A percentile compares a stretch with the other conserved stretches of the same genome.
Evolutionary conservation across 2,797 vertebrate genomes (phyloP).

Genomic region (Orestias chungarensis): DNA sequence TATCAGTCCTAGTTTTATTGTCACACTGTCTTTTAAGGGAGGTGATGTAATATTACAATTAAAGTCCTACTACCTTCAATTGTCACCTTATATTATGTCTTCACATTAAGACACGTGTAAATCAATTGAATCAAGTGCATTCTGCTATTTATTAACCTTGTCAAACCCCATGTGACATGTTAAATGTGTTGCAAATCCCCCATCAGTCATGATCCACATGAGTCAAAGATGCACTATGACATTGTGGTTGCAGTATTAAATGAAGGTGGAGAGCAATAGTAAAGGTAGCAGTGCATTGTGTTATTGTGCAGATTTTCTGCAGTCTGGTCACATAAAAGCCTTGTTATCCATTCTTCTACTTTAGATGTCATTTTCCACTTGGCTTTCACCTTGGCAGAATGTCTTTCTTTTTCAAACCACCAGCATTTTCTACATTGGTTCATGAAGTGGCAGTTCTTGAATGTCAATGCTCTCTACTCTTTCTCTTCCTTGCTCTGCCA

Average conservation of each 20-base stretch:
- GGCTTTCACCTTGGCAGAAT: constrained; percentile 64
- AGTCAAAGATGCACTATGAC: constrained; percentile 27
- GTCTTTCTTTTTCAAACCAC: constrained; percentile 52
- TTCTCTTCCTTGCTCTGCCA: background rate
- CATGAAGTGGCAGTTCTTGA: constrained; percentile 50
- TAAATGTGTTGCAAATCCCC: constrained; percentile 40
- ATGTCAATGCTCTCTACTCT: constrained; percentile 45
- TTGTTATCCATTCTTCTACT: constrained; percentile 62
- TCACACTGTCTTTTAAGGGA: background rate
- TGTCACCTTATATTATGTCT: background rate
- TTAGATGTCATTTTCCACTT: constrained; percentile 70
- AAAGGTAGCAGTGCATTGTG: constrained; percentile 37
- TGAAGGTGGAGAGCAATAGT: constrained; percentile 27
- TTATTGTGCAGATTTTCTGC: constrained; percentile 57
- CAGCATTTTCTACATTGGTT: constrained; percentile 58
- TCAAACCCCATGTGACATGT: constrained; percentile 27
- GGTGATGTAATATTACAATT: background rate
- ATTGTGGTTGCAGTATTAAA: constrained; percentile 45
- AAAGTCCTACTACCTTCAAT: background rate
- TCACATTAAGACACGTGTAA: background rate
- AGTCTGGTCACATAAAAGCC: constrained; percentile 53
- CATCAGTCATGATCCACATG: constrained; percentile 43
- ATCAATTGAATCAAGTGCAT: background rate
- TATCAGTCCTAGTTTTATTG: background rate
- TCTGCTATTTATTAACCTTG: constrained; percentile 17